Base-by-base conservation (phyloP, 2,113 vertebrate species). In the Gadus chalcogrammus region DNA sequence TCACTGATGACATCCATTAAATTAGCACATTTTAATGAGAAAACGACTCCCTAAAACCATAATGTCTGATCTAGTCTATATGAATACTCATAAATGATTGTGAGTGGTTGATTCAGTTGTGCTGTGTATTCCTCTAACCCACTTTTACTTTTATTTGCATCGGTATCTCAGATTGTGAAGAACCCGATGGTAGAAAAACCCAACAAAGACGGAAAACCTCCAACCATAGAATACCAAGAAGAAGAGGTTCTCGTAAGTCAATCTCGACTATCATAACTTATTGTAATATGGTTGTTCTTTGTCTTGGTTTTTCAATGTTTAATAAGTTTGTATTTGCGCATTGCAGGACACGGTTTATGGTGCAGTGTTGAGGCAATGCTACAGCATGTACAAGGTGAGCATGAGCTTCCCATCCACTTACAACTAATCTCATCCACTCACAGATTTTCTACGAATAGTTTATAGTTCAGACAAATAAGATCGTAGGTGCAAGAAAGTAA, bases 331-430 rank as follows among this genome's bases (percentile, higher is more conserved):
- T 64, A 65, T 1, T 6, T 42, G 13, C 0, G 18, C 16, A 7
- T 73, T 13, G 58, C 68, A 99, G 97, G 97, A 99, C 86, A 97
- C 97, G n/a, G 96, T 99, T 5, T 99, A 99, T 42, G 95, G 94
- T 12, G 95, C 96, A 0, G 96, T 99, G 20, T 89, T 99, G 9
- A 92, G 93, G 71, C 94, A 99, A 76, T 99, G 97, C 91, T 99
- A 99, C 89, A 94, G 94, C 82, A 99, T 99, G 97, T 99, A 98
- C 89, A 99, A 99, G 95, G 97, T 98, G 85, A 87, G 89, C 20
- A 15, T 28, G 17, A 55, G 42, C 42, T 48, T 9, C 42, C 42
- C 42, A 13, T 48, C 42, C 8, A 1, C 55, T 60, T 31, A 6
- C 52, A 27, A 15, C 28, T 27, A 15, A 27, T 74, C 22, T 55